These are phyloP conservation scores for Murina feae DNA, from an alignment of 2,113 vertebrate species.

Conservation along the genomic window DNA sequence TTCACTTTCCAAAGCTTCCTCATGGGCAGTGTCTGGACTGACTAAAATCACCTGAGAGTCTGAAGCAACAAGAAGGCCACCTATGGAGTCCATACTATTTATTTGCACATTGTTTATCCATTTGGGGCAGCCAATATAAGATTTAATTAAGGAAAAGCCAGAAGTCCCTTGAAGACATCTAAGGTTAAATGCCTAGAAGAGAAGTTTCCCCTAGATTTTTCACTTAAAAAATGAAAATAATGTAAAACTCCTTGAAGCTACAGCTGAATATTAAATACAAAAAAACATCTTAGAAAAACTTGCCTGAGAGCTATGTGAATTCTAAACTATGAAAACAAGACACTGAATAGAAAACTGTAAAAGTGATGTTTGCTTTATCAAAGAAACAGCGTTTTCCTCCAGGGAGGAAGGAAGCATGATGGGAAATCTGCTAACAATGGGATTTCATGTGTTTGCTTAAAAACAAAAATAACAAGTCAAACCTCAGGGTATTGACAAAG, in stretches of 20 bases:
- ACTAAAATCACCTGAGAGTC: neutral
- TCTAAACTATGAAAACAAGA: constrained; percentile 68
- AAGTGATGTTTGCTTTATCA: constrained; percentile 58
- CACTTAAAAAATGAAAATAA: constrained; percentile 50
- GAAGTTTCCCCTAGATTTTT: constrained; percentile 39
- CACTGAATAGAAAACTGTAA: constrained; percentile 53
- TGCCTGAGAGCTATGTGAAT: constrained; percentile 68
- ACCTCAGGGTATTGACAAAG: neutral
- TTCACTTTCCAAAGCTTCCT: neutral
- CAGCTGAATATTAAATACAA: constrained; percentile 66
- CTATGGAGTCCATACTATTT: neutral
- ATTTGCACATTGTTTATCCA: constrained; percentile 29
- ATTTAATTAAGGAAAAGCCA: constrained; percentile 42
- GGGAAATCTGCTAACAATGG: constrained; percentile 67
- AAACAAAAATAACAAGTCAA: constrained; percentile 57
- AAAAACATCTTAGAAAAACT: constrained; percentile 66
- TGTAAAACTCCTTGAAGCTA: constrained; percentile 48
- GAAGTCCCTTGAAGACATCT: constrained; percentile 36
- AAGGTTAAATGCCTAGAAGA: constrained; percentile 41
- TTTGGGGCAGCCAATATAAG: constrained; percentile 7
- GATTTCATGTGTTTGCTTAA: constrained; percentile 57
- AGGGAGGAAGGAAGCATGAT: constrained; percentile 62
- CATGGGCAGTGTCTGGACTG: neutral
- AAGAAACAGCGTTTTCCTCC: constrained; percentile 64
- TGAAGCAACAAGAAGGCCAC: neutral